Evolutionary conservation across 2,113 vertebrate genomes (phyloP).

Genomic region (Asarcornis scutulata): DNA sequence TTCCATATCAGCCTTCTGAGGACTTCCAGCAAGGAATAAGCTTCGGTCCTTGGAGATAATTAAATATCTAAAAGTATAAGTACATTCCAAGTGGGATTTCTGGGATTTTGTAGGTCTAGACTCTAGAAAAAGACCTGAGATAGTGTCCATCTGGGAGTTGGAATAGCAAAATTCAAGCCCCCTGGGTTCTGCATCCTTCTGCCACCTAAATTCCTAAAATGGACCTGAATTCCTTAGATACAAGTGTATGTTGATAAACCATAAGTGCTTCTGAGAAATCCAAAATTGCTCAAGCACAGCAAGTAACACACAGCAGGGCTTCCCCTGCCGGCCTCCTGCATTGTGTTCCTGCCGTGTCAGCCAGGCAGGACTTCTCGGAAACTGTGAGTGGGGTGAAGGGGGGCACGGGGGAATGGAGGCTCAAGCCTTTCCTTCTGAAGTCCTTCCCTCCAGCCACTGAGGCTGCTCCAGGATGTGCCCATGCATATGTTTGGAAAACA

Average conservation of each 20-base stretch:
- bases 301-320: background rate
- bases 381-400: background rate
- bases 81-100: background rate
- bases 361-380: slow-evolving; percentile 1
- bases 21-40: background rate
- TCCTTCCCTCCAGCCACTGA: background rate
- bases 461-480: background rate
- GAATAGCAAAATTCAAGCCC: background rate
- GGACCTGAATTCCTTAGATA: background rate
- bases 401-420: background rate
- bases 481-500: background rate
- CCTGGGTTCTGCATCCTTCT: background rate
- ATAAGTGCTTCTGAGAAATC: slow-evolving; percentile 9
- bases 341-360: accelerated
- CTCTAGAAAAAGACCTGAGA: background rate
- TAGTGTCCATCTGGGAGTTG: background rate
- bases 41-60: background rate
- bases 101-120: background rate
- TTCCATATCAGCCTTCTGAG: background rate
- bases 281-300: slow-evolving; percentile 30
- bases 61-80: background rate
- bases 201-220: background rate
- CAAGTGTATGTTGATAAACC: background rate
- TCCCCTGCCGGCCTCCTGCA: background rate
- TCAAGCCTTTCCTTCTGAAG: background rate